These are phyloP conservation scores for Pseudomyrmex pallidus DNA, from an alignment of 1,140 invertebrate species.

Conservation along the genomic window DNA sequence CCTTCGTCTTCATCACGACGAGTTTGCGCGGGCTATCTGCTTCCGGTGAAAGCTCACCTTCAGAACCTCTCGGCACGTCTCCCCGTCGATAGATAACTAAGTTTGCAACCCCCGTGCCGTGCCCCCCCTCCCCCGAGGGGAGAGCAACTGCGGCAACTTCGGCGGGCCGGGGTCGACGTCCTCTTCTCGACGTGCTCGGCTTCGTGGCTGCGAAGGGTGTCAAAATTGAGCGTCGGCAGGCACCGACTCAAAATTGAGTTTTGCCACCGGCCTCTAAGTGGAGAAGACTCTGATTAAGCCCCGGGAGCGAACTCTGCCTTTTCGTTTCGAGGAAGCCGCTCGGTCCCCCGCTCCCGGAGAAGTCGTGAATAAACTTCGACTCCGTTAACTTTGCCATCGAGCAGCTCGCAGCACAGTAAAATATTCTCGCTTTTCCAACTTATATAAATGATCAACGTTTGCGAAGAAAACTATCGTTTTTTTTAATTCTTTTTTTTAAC, in stretches of 20 bases:
- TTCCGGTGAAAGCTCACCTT: conserved; percentile 52
- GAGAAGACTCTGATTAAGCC: conserved; percentile 83
- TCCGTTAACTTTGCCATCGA: conserved; percentile 38
- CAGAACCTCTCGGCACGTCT: conserved; percentile 54
- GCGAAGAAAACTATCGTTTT: not conserved
- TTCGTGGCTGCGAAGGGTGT: conserved; percentile 81
- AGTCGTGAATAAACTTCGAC: conserved; percentile 46
- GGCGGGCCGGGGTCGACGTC: conserved; percentile 52
- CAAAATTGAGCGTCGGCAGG: conserved; percentile 83
- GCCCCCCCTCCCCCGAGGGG: conserved; percentile 24
- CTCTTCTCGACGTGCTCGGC: conserved; percentile 60
- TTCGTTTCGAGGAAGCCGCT: conserved; percentile 70
- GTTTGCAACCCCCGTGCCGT: conserved; percentile 75
- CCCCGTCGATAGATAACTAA: conserved; percentile 80
- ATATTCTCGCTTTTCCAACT: conserved; percentile 8
- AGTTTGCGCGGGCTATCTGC: conserved; percentile 48
- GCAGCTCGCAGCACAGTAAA: not conserved
- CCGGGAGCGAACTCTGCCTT: conserved; percentile 74
- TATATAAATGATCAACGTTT: not conserved
- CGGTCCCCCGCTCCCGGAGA: not conserved
- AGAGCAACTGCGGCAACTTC: conserved; percentile 46
- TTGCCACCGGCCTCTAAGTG: conserved; percentile 80
- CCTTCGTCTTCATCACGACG: conserved; percentile 38
- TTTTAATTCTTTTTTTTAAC: not conserved
- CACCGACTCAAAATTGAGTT: conserved; percentile 84